Evolutionary conservation across 2,113 vertebrate species (phyloP).

Genomic region (Xenotilapia leptura): DNA sequence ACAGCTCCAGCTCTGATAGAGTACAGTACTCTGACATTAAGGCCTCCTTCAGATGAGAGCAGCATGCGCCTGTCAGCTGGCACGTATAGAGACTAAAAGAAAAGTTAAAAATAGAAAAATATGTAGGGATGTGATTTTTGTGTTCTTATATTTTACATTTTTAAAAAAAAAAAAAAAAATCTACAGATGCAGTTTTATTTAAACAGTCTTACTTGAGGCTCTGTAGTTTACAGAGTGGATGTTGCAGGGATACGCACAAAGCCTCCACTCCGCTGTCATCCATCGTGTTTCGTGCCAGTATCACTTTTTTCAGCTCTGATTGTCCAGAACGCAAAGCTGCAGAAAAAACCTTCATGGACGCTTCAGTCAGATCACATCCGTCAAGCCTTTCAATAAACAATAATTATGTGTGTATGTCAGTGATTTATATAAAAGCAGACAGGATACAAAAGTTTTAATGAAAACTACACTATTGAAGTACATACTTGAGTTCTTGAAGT

Average conservation of each 20-base stretch:
- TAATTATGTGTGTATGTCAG: not conserved
- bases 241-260: slow-evolving; percentile 39
- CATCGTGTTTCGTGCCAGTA: slow-evolving; percentile 13
- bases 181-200: not conserved
- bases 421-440: not conserved
- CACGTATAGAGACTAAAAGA: slow-evolving; percentile 29
- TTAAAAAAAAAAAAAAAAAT: too few relatives aligned
- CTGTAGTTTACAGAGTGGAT: slow-evolving; percentile 44
- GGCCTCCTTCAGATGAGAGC: slow-evolving; percentile 35
- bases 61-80: slow-evolving; percentile 43
- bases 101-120: not conserved
- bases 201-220: slow-evolving; percentile 37
- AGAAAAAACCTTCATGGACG: slow-evolving; percentile 48
- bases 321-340: slow-evolving; percentile 35
- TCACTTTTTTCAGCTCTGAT: slow-evolving; percentile 38
- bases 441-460: not conserved
- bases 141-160: not conserved
- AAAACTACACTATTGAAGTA: not conserved
- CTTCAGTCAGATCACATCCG: not conserved
- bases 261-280: slow-evolving; percentile 26
- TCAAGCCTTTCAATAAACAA: slow-evolving; percentile 14
- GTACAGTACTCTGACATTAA: slow-evolving; percentile 52
- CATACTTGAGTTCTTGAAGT: slow-evolving; percentile 58
- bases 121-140: not conserved
- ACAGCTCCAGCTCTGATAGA: slow-evolving; percentile 59